Evolutionary conservation across 1,140 invertebrate genomes (phyloP).

Genomic region (Caenorhabditis tropicalis): DNA sequence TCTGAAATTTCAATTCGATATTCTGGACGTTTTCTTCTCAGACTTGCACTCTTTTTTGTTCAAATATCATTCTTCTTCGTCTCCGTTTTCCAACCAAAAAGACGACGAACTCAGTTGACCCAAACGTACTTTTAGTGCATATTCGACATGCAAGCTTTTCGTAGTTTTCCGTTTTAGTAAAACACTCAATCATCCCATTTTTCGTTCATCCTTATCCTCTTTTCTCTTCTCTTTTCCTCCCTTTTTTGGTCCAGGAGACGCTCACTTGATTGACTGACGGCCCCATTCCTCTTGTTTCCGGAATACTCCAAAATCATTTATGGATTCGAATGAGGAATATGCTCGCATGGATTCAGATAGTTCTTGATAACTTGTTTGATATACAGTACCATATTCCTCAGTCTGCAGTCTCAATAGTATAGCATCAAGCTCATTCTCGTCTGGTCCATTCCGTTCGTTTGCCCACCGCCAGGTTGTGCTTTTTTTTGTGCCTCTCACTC

Average conservation of each 20-base stretch:
- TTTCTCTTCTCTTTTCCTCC: not conserved
- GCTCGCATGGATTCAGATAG: too few relatives aligned
- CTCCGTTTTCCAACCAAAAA: not conserved
- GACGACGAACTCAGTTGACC: not conserved
- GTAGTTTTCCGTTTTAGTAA: conserved; percentile 20
- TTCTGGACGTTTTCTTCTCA: too few relatives aligned
- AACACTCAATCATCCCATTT: conserved; percentile 33
- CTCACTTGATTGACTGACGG: conserved; percentile 10
- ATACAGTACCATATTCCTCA: too few relatives aligned
- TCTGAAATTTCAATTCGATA: too few relatives aligned
- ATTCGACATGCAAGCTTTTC: conserved; percentile 1
- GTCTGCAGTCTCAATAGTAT: too few relatives aligned
- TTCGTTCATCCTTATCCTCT: not conserved
- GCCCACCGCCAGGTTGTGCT: conserved; percentile 3
- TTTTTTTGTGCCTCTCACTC: conserved; percentile 4
- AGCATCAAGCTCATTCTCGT: not conserved
- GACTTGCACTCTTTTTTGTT: too few relatives aligned
- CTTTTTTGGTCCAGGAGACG: not conserved
- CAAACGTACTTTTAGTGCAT: conserved; percentile 15
- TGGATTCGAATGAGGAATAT: not conserved
- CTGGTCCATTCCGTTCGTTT: not conserved
- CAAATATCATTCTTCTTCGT: not conserved
- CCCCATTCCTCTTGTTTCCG: not conserved
- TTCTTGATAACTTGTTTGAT: too few relatives aligned
- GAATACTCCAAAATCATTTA: not conserved